Base-by-base conservation (phyloP, 2,888 invertebrate species). In the Drosophila falleni region DNA sequence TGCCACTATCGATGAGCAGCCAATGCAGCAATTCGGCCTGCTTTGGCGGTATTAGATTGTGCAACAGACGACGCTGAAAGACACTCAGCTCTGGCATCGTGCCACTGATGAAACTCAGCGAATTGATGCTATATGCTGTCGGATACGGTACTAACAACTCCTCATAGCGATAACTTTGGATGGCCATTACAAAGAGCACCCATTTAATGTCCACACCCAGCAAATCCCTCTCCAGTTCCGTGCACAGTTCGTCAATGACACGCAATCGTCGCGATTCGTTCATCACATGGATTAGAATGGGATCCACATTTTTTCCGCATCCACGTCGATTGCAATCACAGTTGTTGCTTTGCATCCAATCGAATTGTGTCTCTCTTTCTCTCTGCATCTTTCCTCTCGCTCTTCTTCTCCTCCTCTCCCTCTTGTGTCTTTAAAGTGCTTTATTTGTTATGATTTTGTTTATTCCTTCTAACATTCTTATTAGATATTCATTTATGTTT, bases 201-300 rank as follows among this genome's bases (percentile, higher is more conserved):
- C 67, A 71, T 10, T 65, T 74, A 23, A 29, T 26, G 6, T 75
- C 70, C 9, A 44, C 62, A n/a, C 60, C 74, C 16, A 63, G 13
- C 11, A 74, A 37, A 29, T 74, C 66, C 8, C 0, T 15, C 2
- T 67, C 63, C 9, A 75, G 26, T 9, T 46, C 50, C 1, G 10
- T 9, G 9, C 26, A 31, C 35, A 70, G 15, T 5, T 56, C 51
- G 0, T 63, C 42, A 11, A 56, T 23, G 11, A 51, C 51, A 0
- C 39, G 51, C 37, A 74, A 26, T 0, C 60, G 47, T n/a, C 62
- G 26, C 33, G 65, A 26, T 23, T 56, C 39, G 37, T 56, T 56
- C 33, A 65, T n/a, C 35, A 58, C 35, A 15, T 53, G 50, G 3
- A 39, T 46, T 10, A 56, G n/a, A 11, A n/a, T 15, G 0, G 66